phyloP scores from a whole-genome alignment of 1,140 invertebrate genomes.

The Drosophila hydei region DNA sequence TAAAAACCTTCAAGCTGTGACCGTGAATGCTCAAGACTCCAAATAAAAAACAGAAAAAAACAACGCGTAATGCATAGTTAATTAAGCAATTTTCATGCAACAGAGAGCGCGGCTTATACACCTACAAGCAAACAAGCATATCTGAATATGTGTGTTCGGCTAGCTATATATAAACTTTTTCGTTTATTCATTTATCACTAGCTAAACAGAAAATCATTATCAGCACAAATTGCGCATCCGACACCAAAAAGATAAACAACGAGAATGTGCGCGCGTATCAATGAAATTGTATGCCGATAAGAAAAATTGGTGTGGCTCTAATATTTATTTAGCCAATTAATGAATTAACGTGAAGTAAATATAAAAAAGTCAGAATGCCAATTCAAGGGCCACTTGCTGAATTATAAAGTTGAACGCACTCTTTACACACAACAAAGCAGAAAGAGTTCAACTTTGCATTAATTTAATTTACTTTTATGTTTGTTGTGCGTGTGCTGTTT shows the following conservation, averaged over 20 bases:
- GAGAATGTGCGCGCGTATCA: conserved; percentile 50
- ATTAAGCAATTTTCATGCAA: conserved; percentile 71
- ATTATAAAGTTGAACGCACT: conserved; percentile 50
- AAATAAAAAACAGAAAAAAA: conserved; percentile 25
- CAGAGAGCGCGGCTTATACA: conserved; percentile 27
- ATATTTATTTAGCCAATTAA: conserved; percentile 42
- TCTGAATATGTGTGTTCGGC: conserved; percentile 6
- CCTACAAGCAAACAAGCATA: conserved; percentile 4
- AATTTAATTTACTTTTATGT: conserved; percentile 59
- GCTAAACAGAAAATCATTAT: conserved; percentile 52
- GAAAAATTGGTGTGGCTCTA: conserved; percentile 27
- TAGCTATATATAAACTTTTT: conserved; percentile 16
- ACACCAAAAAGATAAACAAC: conserved; percentile 63
- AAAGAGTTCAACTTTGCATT: conserved; percentile 45
- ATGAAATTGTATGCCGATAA: conserved; percentile 61
- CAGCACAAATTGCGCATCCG: conserved; percentile 63
- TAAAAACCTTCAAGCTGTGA: conserved; percentile 64
- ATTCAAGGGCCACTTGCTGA: conserved; percentile 4
- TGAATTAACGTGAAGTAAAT: conserved; percentile 37
- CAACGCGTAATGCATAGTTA: conserved; percentile 63
- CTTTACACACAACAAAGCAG: conserved; percentile 5
- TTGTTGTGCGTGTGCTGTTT: conserved; percentile 6
- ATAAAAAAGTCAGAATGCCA: neutral
- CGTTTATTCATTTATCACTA: conserved; percentile 27
- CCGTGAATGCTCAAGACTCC: conserved; percentile 59